A percentile compares a stretch with the other conserved stretches of the same genome.
Conservation (phyloP, 2,113 vertebrate genomes). For the Onychostruthus taczanowskii region DNA sequence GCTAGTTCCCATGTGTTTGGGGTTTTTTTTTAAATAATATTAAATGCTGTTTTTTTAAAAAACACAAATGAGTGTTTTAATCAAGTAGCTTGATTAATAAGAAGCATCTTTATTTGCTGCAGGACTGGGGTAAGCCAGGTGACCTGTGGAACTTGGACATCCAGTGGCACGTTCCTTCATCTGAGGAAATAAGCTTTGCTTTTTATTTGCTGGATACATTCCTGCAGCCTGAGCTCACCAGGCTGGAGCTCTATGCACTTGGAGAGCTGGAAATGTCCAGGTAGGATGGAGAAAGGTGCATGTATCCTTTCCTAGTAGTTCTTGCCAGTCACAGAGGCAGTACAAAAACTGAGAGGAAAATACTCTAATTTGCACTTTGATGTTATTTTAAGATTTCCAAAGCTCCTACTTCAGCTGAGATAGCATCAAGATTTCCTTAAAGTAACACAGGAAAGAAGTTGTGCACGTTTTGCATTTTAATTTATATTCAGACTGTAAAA, state of each 20-base stretch:
- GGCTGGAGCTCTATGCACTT: constrained; percentile 81
- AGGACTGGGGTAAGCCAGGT: constrained; percentile 99
- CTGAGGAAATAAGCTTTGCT: constrained; percentile 85
- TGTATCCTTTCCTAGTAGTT: not conserved
- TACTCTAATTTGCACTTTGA: not conserved
- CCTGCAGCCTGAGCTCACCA: constrained; percentile 90
- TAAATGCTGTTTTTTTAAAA: not conserved
- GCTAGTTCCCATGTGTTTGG: not conserved
- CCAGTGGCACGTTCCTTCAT: constrained; percentile 92
- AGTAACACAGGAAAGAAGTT: not conserved
- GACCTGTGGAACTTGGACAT: constrained; percentile 93
- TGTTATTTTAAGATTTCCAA: not conserved
- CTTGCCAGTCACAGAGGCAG: not conserved
- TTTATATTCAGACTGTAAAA: not conserved
- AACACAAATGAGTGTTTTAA: not conserved
- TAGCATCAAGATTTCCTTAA: not conserved
- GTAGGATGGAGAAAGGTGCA: not conserved
- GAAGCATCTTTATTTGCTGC: not conserved
- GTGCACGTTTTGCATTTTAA: not conserved
- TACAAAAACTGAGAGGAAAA: not conserved
- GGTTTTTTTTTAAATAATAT: not conserved
- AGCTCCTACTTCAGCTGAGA: not conserved
- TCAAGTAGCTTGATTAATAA: not conserved
- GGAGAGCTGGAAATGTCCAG: constrained; percentile 91
- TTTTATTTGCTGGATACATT: constrained; percentile 91